Conservation (phyloP, 2,797 vertebrate genomes). For the Sebastes reedi region DNA sequence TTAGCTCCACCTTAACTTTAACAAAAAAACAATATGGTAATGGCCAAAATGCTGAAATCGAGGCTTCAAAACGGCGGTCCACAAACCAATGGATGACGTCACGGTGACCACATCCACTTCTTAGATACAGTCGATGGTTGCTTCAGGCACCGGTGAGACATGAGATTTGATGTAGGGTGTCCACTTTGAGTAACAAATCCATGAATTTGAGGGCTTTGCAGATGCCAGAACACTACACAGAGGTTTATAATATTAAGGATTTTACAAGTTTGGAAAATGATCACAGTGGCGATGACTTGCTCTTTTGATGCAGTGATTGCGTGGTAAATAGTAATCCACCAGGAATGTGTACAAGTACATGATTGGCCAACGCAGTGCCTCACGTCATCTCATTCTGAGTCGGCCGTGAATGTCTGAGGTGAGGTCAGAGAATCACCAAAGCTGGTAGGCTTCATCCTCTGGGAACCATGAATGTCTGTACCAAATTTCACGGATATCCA, state of each 20-base stretch:
- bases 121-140: too few species aligned
- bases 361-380: background rate
- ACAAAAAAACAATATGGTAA: too few species aligned
- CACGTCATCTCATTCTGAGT: background rate
- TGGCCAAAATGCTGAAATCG: too few species aligned
- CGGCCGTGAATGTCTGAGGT: background rate
- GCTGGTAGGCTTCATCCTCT: background rate
- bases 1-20: too few species aligned
- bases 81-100: too few species aligned
- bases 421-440: background rate
- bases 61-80: too few species aligned
- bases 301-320: background rate
- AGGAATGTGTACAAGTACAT: background rate
- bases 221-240: background rate
- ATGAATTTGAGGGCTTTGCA: background rate
- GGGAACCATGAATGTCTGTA: too few species aligned
- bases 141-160: background rate
- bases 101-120: too few species aligned
- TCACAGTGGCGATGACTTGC: background rate
- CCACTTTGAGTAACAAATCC: background rate
- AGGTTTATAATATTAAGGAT: background rate
- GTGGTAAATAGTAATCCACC: background rate
- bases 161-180: background rate
- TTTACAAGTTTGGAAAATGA: background rate
- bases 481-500: background rate